phyloP scores from a whole-genome alignment of 30 jellyfish, hydroid and myxozoan genomes.

The Hydra vulgaris region DNA sequence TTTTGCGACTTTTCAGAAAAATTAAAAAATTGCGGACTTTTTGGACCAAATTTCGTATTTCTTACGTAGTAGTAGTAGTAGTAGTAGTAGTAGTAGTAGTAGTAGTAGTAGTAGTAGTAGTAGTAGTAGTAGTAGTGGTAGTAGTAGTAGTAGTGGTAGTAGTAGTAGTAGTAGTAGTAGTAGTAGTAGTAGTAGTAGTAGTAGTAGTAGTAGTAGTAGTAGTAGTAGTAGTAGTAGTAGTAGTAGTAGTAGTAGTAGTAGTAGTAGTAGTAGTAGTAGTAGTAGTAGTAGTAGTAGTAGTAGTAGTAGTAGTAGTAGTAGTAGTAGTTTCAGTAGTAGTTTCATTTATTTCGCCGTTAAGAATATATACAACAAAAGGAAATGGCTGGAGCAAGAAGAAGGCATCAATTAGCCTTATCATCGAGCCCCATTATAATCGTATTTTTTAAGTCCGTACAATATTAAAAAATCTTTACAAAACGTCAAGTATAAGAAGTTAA shows the following conservation, averaged over 20 bases:
- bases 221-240: slow-evolving; percentile 4
- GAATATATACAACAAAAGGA: no score
- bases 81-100: background rate
- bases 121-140: slow-evolving; percentile 3
- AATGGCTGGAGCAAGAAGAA: no score
- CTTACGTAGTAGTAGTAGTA: background rate
- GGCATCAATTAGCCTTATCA: no score
- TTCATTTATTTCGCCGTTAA: no score
- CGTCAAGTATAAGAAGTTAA: no score
- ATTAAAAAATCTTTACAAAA: no score
- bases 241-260: slow-evolving; percentile 3
- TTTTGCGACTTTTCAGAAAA: no score
- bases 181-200: slow-evolving; percentile 6
- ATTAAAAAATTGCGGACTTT: no score
- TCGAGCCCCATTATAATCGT: no score
- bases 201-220: slow-evolving; percentile 4
- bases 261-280: background rate
- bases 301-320: slow-evolving; percentile 3
- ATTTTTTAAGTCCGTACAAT: no score
- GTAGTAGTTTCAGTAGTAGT: no score
- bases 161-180: slow-evolving; percentile 4
- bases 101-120: slow-evolving; percentile 4
- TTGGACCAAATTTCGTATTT: no score
- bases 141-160: slow-evolving; percentile 1
- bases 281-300: background rate